Conservation (phyloP, 2,797 vertebrate species). For the Vipera ursinii region DNA sequence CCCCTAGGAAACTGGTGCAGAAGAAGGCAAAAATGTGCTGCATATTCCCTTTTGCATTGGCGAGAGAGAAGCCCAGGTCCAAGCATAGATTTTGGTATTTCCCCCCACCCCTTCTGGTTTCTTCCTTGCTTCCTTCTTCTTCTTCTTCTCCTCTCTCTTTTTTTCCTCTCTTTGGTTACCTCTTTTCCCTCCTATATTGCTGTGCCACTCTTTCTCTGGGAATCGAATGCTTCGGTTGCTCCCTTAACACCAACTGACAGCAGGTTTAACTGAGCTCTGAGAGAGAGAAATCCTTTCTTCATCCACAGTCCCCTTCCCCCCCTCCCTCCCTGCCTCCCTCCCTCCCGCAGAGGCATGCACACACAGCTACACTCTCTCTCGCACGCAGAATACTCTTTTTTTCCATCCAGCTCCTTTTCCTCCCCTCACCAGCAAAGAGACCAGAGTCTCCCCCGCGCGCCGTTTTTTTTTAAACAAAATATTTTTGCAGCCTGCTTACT, state of each 20-base stretch:
- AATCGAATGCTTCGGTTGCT: conserved; percentile 75
- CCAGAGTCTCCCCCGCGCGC: conserved; percentile 7
- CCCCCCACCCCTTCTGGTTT: conserved; percentile 36
- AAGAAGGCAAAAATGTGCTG: conserved; percentile 97
- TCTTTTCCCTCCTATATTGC: conserved; percentile 58
- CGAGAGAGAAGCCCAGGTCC: conserved; percentile 89
- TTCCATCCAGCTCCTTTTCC: conserved; percentile 56
- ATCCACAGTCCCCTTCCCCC: conserved; percentile 30
- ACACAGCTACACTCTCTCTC: conserved; percentile 38
- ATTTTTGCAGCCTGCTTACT: not conserved
- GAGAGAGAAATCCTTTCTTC: conserved; percentile 49
- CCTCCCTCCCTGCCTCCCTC: conserved; percentile 38
- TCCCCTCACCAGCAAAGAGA: conserved; percentile 48
- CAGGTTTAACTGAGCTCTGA: conserved; percentile 77
- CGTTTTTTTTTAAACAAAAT: not conserved
- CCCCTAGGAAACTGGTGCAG: conserved; percentile 97
- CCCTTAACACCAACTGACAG: conserved; percentile 77
- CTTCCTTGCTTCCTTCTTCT: conserved; percentile 62
- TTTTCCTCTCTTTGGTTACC: conserved; percentile 45
- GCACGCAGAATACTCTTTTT: conserved; percentile 40
- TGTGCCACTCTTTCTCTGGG: conserved; percentile 65
- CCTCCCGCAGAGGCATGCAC: conserved; percentile 51
- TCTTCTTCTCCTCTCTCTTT: not conserved
- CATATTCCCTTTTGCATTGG: conserved; percentile 99
- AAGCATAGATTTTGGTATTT: conserved; percentile 84